Evolutionary conservation across 2,888 invertebrate species (phyloP).

Genomic region (Toxonevra muliebris): DNA sequence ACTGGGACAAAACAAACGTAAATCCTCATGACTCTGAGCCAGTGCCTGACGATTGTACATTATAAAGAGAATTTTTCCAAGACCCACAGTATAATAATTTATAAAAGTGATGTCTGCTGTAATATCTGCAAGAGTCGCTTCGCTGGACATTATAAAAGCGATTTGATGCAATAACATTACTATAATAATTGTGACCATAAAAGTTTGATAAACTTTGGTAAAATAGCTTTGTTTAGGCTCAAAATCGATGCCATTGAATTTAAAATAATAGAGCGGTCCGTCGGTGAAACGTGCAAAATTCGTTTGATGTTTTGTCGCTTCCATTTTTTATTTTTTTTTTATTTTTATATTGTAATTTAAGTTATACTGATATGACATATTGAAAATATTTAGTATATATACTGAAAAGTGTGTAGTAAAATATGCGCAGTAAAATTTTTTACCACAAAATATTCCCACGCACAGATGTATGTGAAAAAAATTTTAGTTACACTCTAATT

Average conservation of each 20-base stretch:
- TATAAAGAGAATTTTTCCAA: constrained; percentile 33
- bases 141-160: constrained; percentile 12
- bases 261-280: constrained; percentile 18
- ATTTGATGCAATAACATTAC: constrained; percentile 17
- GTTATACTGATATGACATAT: too few species aligned
- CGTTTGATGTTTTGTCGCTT: neutral
- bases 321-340: neutral
- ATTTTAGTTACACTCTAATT: too few species aligned
- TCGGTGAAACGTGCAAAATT: constrained; percentile 23
- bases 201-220: constrained; percentile 3
- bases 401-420: too few species aligned
- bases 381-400: too few species aligned
- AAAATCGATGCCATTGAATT: constrained; percentile 22
- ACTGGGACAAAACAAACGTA: constrained; percentile 14
- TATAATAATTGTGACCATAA: neutral
- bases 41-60: constrained; percentile 30
- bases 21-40: neutral
- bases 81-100: constrained; percentile 34
- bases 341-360: too few species aligned
- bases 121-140: constrained; percentile 13
- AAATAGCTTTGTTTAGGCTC: neutral
- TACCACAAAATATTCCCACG: too few species aligned
- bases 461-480: too few species aligned
- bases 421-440: too few species aligned
- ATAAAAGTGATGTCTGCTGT: constrained; percentile 16